Evolutionary conservation across 1,140 invertebrate species (phyloP).

Genomic region (Drosophila rufa): DNA sequence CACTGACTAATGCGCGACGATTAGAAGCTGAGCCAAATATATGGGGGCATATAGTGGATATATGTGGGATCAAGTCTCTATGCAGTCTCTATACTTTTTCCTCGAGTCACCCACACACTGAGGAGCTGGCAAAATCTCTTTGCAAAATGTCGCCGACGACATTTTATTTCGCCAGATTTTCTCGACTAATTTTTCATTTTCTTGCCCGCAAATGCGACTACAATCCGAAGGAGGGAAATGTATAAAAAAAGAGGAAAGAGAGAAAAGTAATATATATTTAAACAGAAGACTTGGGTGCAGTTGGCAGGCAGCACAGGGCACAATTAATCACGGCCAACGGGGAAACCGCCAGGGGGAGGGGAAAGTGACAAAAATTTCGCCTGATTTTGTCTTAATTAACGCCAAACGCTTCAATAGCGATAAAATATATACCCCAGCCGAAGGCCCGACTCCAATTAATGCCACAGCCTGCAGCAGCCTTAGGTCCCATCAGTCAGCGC

Average conservation of each 20-base stretch:
- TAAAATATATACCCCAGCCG: constrained; percentile 83
- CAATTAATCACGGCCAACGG: constrained; percentile 72
- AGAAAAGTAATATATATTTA: constrained; percentile 29
- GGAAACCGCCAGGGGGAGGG: constrained; percentile 11
- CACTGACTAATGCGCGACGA: constrained; percentile 76
- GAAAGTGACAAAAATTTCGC: constrained; percentile 84
- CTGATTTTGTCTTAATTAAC: constrained; percentile 85
- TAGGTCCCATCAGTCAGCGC: constrained; percentile 79
- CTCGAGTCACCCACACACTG: constrained; percentile 12
- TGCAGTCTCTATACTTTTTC: constrained; percentile 5
- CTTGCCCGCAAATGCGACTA: constrained; percentile 56
- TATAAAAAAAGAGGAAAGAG: constrained; percentile 1
- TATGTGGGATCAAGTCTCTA: constrained; percentile 13
- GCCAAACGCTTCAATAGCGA: constrained; percentile 85
- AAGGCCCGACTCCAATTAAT: constrained; percentile 74
- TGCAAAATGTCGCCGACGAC: constrained; percentile 85
- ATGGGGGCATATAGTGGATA: constrained; percentile 29
- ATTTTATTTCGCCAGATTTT: constrained; percentile 85
- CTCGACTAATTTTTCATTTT: constrained; percentile 84
- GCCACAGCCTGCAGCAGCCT: constrained; percentile 34
- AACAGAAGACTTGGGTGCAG: constrained; percentile 29
- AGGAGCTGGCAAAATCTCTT: constrained; percentile 57
- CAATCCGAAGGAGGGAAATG: constrained; percentile 24
- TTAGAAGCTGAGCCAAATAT: constrained; percentile 64
- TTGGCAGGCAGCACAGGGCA: constrained; percentile 73